Evolutionary conservation across 2,113 vertebrate species (phyloP).

Genomic region (Pipra filicauda): DNA sequence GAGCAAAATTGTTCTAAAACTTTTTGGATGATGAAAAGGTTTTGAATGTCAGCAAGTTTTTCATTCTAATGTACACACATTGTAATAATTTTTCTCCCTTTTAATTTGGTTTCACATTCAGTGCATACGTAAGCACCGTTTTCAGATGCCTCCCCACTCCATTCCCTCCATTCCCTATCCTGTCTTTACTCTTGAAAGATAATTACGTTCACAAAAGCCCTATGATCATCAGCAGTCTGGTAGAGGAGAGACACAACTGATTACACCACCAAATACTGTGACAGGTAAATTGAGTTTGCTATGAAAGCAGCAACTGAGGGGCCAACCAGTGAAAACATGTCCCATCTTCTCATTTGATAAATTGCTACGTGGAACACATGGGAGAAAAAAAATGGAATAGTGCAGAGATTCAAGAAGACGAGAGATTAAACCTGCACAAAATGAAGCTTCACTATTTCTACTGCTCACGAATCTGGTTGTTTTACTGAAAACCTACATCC

Average conservation of each 20-base stretch:
- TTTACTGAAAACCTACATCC: background rate
- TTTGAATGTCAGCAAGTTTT: background rate
- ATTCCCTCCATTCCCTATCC: background rate
- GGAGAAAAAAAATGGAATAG: background rate
- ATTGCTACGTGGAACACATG: background rate
- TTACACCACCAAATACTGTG: rapidly evolving
- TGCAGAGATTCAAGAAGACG: rapidly evolving
- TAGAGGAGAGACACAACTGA: background rate
- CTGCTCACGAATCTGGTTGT: background rate
- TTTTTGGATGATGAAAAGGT: background rate
- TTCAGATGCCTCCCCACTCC: background rate
- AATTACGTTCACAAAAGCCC: background rate
- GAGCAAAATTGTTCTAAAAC: background rate
- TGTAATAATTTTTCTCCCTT: background rate
- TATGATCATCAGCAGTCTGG: background rate
- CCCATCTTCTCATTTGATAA: background rate
- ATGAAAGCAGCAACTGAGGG: background rate
- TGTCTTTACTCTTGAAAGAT: background rate
- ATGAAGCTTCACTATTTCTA: background rate
- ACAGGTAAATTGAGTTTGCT: background rate
- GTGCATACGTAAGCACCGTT: rapidly evolving
- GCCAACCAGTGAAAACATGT: background rate
- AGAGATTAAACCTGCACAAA: background rate
- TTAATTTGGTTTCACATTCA: background rate
- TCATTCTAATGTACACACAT: background rate